phyloP scores from a whole-genome alignment of 1,140 invertebrate species.

The Polypedilum pembai region DNA sequence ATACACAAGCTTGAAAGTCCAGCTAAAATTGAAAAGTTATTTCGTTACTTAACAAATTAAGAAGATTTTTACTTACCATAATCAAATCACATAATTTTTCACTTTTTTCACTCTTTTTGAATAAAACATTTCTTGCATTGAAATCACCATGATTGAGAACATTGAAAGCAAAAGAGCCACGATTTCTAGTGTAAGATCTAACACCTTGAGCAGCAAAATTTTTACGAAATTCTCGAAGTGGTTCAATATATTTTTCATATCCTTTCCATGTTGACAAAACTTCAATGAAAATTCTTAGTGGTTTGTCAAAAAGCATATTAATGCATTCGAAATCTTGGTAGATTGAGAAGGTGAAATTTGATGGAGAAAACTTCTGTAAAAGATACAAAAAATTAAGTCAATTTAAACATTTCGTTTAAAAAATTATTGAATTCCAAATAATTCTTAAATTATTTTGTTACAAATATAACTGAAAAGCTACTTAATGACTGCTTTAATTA shows the following conservation, averaged over 20 bases:
- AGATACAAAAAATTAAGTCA: not conserved
- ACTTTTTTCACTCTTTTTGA: not conserved
- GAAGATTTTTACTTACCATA: not conserved
- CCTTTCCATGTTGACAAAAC: not conserved
- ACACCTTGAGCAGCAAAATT: not conserved
- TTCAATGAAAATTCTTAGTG: not conserved
- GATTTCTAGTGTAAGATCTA: not conserved
- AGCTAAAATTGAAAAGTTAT: not conserved
- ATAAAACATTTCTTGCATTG: slow-evolving; percentile 8
- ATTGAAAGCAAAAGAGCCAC: not conserved
- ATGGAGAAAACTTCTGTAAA: not conserved
- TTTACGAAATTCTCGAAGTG: not conserved
- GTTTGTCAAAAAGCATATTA: not conserved
- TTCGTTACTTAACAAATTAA: not conserved
- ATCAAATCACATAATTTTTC: not conserved
- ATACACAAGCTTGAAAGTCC: not conserved
- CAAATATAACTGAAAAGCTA: too few relatives aligned
- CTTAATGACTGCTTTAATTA: too few relatives aligned
- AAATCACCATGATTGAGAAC: not conserved
- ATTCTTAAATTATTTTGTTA: too few relatives aligned
- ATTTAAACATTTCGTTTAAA: not conserved
- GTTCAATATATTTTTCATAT: not conserved
- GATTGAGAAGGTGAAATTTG: not conserved
- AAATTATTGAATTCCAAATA: too few relatives aligned
- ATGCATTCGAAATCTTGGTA: not conserved